These are phyloP conservation scores for Anas georgica DNA, from an alignment of 2,797 vertebrate species.

Conservation along the genomic window DNA sequence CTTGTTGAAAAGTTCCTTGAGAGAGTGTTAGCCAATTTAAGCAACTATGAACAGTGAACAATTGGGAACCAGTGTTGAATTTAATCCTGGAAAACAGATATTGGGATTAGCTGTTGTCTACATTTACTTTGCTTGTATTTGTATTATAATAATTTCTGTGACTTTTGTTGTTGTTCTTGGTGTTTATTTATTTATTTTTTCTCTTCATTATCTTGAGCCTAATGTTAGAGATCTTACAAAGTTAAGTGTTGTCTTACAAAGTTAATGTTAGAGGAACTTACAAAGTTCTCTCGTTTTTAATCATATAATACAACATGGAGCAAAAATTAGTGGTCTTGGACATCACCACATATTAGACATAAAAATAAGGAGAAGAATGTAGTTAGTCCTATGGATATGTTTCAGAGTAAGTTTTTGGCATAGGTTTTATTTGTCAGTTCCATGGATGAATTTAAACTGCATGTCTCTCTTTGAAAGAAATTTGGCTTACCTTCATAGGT, in stretches of 20 bases:
- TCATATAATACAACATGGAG: neutral
- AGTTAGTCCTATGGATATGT: neutral
- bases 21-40: neutral
- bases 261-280: neutral
- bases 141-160: neutral
- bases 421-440: neutral
- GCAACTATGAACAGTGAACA: accelerated
- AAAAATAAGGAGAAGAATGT: neutral
- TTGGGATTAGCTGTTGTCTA: neutral
- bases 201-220: neutral
- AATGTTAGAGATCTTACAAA: neutral
- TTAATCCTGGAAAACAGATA: neutral
- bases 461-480: neutral
- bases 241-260: neutral
- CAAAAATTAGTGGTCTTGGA: neutral
- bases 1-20: neutral
- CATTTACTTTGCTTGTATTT: neutral
- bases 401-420: neutral
- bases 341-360: neutral
- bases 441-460: neutral
- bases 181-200: too few relatives aligned
- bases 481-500: neutral
- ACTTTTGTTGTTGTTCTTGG: neutral
- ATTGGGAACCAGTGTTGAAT: neutral
- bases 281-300: neutral